Conservation (phyloP, 2,888 invertebrate genomes). For the Pristionchus mayeri region DNA sequence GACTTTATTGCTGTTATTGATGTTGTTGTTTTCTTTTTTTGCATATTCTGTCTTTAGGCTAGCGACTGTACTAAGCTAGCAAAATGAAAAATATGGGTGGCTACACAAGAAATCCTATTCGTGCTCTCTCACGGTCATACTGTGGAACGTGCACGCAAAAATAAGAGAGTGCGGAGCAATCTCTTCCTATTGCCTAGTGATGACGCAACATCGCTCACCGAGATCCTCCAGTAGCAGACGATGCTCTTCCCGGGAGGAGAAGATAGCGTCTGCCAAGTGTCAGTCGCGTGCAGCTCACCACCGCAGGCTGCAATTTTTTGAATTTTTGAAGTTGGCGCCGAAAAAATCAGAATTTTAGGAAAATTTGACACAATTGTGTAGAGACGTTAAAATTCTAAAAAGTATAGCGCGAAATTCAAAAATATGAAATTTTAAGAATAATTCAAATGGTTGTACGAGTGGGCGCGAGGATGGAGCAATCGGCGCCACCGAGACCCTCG, state of each 20-base stretch:
- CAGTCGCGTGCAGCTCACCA: conserved; percentile 71
- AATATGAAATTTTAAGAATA: not conserved
- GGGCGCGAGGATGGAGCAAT: conserved; percentile 72
- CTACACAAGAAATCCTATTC: too few relatives aligned
- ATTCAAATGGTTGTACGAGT: conserved; percentile 61
- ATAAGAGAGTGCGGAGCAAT: too few relatives aligned
- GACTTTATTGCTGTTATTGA: too few relatives aligned
- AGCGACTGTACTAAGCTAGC: too few relatives aligned
- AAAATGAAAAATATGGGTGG: too few relatives aligned
- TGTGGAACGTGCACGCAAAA: too few relatives aligned
- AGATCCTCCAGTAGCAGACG: conserved; percentile 75
- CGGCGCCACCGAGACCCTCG: conserved; percentile 74
- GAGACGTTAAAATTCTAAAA: not conserved
- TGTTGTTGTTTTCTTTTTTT: too few relatives aligned
- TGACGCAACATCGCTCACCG: conserved; percentile 62
- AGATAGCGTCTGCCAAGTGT: conserved; percentile 74
- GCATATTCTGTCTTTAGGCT: too few relatives aligned
- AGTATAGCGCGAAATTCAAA: not conserved
- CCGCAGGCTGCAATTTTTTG: conserved; percentile 67
- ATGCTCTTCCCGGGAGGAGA: conserved; percentile 72
- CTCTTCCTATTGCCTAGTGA: too few relatives aligned
- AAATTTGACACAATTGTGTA: too few relatives aligned
- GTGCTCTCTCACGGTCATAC: too few relatives aligned
- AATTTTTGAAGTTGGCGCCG: not conserved
- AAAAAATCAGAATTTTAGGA: too few relatives aligned